phyloP scores from a whole-genome alignment of 2,888 invertebrate species.

The Spilarctia lutea region DNA sequence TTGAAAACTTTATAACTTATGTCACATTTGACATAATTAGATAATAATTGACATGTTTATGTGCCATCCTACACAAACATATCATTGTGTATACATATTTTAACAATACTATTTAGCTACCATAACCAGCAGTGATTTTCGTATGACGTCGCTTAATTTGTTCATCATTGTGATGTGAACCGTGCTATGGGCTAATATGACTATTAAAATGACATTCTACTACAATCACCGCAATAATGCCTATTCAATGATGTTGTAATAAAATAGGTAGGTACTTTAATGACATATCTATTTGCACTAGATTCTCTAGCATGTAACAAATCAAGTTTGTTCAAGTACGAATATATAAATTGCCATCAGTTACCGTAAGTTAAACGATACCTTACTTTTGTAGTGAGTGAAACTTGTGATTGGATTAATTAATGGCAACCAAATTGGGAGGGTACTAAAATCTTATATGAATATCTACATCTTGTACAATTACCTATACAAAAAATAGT shows the following conservation, averaged over 20 bases:
- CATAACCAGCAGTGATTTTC: conserved; percentile 37
- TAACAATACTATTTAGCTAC: conserved; percentile 33
- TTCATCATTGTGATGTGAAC: conserved; percentile 34
- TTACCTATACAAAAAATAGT: too few species aligned
- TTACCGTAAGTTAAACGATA: not conserved
- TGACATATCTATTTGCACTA: not conserved
- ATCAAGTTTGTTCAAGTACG: not conserved
- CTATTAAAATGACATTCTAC: conserved; percentile 59
- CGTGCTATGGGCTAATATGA: conserved; percentile 41
- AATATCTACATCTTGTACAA: too few species aligned
- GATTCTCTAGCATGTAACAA: not conserved
- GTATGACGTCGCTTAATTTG: conserved; percentile 43
- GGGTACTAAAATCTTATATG: not conserved
- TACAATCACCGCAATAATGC: conserved; percentile 20
- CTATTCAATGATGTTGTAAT: conserved; percentile 25
- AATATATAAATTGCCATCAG: not conserved
- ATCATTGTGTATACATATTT: conserved; percentile 16
- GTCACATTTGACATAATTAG: not conserved
- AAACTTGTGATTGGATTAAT: not conserved
- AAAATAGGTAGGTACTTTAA: conserved; percentile 2
- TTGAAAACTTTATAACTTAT: not conserved
- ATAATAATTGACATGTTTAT: conserved; percentile 30
- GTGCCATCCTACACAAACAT: conserved; percentile 21
- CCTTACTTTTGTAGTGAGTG: not conserved
- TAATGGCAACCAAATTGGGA: not conserved